Percentiles rank a stretch among this genome's conserved stretches.
Conservation (phyloP, 2,888 invertebrate genomes). For the Aspidiotus destructor region DNA sequence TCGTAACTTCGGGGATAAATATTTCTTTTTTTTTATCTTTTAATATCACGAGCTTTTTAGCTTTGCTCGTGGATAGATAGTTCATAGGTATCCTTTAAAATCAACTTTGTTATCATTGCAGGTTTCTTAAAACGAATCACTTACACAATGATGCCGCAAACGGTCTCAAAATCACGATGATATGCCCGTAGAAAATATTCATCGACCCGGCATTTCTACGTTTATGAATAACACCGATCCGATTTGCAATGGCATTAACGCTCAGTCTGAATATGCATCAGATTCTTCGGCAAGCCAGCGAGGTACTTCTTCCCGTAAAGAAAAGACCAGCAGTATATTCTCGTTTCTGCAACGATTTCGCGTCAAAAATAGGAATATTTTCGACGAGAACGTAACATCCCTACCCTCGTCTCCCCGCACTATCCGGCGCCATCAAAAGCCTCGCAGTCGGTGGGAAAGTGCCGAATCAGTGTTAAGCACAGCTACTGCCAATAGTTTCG, state of each 20-base stretch:
- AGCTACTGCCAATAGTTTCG: conserved; percentile 29
- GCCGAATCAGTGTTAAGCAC: conserved; percentile 30
- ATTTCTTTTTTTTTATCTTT: too few relatives aligned
- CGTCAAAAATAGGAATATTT: conserved; percentile 7
- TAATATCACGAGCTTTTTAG: too few relatives aligned
- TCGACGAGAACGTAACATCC: neutral
- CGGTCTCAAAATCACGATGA: neutral
- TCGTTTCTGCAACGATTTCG: conserved; percentile 10
- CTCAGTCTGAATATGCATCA: neutral
- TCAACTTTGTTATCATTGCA: too few relatives aligned
- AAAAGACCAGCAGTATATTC: conserved; percentile 6
- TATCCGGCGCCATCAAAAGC: neutral
- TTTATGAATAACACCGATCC: neutral
- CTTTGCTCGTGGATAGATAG: too few relatives aligned
- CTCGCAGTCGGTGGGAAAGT: conserved; percentile 22
- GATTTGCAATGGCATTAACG: neutral
- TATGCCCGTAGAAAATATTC: neutral
- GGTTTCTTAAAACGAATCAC: too few relatives aligned
- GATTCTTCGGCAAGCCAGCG: too few relatives aligned
- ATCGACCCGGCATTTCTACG: neutral
- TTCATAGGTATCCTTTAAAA: too few relatives aligned
- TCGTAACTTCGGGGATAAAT: too few relatives aligned
- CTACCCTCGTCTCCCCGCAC: conserved; percentile 6
- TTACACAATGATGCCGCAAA: neutral
- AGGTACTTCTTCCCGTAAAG: neutral